Evolutionary conservation across 2,888 invertebrate genomes (phyloP).

Genomic region (Mythimna impura): DNA sequence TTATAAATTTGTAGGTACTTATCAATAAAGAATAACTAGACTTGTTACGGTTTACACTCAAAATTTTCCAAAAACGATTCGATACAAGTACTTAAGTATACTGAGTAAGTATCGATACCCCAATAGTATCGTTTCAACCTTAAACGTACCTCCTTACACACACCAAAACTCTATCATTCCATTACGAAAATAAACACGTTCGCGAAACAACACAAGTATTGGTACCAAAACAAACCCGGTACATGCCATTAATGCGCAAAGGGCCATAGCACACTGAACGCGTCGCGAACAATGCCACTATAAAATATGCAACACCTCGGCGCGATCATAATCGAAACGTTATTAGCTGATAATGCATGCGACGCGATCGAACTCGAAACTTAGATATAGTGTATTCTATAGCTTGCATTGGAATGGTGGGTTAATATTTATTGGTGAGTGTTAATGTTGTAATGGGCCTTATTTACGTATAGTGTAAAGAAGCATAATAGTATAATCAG

Average conservation of each 20-base stretch:
- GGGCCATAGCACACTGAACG: conserved; percentile 66
- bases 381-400: conserved; percentile 49
- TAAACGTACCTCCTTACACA: not conserved
- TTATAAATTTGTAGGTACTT: too few species aligned
- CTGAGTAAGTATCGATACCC: too few species aligned
- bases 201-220: conserved; percentile 49
- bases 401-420: conserved; percentile 38
- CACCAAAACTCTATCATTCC: conserved; percentile 23
- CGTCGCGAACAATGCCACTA: conserved; percentile 69
- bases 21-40: too few species aligned
- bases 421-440: conserved; percentile 30
- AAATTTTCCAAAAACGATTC: too few species aligned
- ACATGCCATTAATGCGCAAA: conserved; percentile 61
- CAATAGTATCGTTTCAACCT: too few species aligned
- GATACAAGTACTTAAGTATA: too few species aligned
- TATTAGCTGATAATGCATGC: conserved; percentile 75
- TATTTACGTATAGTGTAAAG: not conserved
- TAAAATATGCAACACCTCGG: conserved; percentile 76
- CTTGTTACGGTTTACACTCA: too few species aligned
- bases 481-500: too few species aligned
- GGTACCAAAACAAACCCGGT: conserved; percentile 55
- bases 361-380: conserved; percentile 58
- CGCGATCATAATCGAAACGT: conserved; percentile 75
- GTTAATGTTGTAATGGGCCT: not conserved
- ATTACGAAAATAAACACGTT: conserved; percentile 52